Evolutionary conservation across 2,113 vertebrate species (phyloP).

Genomic region (Progne subis): DNA sequence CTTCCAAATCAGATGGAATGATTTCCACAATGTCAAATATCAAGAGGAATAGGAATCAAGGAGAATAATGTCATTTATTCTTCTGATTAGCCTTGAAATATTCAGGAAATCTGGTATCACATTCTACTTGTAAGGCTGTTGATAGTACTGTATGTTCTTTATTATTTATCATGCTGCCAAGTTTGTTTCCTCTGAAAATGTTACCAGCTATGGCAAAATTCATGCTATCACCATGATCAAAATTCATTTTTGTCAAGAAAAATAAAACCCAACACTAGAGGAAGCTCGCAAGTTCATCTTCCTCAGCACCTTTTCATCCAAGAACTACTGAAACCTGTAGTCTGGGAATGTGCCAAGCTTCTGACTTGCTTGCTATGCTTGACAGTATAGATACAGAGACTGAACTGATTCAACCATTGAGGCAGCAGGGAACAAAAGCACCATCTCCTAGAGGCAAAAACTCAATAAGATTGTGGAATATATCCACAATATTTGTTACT

Average conservation of each 20-base stretch:
- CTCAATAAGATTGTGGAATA: background rate
- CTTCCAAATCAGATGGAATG: conserved; percentile 73
- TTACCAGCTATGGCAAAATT: background rate
- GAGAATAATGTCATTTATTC: background rate
- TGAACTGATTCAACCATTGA: background rate
- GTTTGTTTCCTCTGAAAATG: background rate
- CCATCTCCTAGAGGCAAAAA: background rate
- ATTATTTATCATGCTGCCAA: background rate
- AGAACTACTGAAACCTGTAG: background rate
- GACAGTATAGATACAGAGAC: background rate
- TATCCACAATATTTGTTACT: background rate
- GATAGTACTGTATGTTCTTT: background rate
- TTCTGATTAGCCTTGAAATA: background rate
- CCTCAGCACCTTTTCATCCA: background rate
- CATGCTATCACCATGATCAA: background rate
- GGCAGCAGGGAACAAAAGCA: background rate
- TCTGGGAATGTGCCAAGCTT: background rate
- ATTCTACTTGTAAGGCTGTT: background rate
- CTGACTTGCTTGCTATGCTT: background rate
- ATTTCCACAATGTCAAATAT: conserved; percentile 70
- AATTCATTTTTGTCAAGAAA: background rate
- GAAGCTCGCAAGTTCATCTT: background rate
- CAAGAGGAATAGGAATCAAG: background rate
- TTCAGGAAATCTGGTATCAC: background rate
- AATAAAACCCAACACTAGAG: background rate